Evolutionary conservation across 2,113 vertebrate species (phyloP), one percentile per base, ranked within the genome.

Genomic region (Semnornis frantzii): DNA sequence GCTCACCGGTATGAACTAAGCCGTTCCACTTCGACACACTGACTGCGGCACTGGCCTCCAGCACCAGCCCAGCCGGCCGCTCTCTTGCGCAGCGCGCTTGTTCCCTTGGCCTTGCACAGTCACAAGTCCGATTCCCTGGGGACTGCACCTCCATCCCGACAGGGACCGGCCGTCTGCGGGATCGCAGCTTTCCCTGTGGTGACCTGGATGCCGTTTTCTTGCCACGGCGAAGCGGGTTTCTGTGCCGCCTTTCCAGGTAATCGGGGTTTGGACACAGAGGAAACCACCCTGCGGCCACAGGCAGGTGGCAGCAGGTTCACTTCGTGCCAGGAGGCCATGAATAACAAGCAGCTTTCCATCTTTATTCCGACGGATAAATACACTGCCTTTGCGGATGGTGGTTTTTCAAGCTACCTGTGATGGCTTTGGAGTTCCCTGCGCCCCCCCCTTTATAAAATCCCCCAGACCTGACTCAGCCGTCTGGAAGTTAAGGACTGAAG

Each of bases 81-180:
- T 60, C n/a, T 12, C 21, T 8, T 15, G 15, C 19, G 33, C 0
- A 0, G 30, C 12, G 7, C 1, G 0, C 65, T 52, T 0, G 0
- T 54, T 78, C n/a, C 59, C 23, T 18, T 0, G 0, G 48, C 19
- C 50, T 59, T 1, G 0, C 20, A 10, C 0, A 1, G 21, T 24
- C 9, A 1, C 4, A 54, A 54, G 30, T 54, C 44, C 5, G 31
- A 39, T 75, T 31, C 34, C 0, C 0, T 24, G 5, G 10, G 31
- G 31, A 16, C 59, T 82, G 65, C 34, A 37, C 15, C 28, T 77
- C 65, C 31, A 15, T 16, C n/a, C n/a, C 48, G 84, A 15, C 7
- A 5, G n/a, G 37, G 44, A 83, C 28, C 8, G 33, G 59, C 59
- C 34, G 6, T 9, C 54, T 20, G 10, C 28, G 55, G 55, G 60